Evolutionary conservation across 2,113 vertebrate species (phyloP), one percentile per base, ranked within the genome.

Genomic region (Anseranas semipalmata): DNA sequence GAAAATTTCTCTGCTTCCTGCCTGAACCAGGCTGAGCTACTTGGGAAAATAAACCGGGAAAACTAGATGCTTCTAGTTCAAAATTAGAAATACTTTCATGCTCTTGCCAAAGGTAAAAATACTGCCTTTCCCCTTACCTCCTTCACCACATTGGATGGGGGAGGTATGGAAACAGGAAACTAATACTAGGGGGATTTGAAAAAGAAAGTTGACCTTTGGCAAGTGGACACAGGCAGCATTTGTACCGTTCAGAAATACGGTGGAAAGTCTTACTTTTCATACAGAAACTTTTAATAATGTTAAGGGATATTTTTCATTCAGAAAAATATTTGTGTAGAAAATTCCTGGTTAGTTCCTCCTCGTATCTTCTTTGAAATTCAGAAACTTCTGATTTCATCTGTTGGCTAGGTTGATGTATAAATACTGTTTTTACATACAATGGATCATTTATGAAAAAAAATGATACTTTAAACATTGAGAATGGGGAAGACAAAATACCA

Each of bases 1-100:
- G 80, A 90, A 93, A 78, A 28, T 71, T 89, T 91, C 5, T 89
- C 33, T 94, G 43, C 60, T 68, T 89, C 13, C 4, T 89, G 9
- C 7, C 37, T 56, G 9, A 17, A 62, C 74, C 37, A 72, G 32
- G 12, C 35, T 84, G 22, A 89, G 22, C 3, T 95, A 10, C 60
- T 81, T 79, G 30, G 33, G 35, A 85, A 91, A 95, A 87, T 66
- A 71, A 83, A 52, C 15, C 13, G 50, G 13, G 55, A 84, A 84
- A 92, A 24, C 15, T 43, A 46, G 1, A 14, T 80, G 22, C 2
- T 35, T 71, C 56, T 65, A 37, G 7, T 80, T 86, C 9, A 5
- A 63, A 50, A 8, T n/a, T 45, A 80, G 7, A 55, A 27, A 45
- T 0, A 70, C 14, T 35, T 33, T 63, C 10, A 50, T 62, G 68